Evolutionary conservation across 2,113 vertebrate genomes (phyloP).

Genomic region (Okapia johnstoni): DNA sequence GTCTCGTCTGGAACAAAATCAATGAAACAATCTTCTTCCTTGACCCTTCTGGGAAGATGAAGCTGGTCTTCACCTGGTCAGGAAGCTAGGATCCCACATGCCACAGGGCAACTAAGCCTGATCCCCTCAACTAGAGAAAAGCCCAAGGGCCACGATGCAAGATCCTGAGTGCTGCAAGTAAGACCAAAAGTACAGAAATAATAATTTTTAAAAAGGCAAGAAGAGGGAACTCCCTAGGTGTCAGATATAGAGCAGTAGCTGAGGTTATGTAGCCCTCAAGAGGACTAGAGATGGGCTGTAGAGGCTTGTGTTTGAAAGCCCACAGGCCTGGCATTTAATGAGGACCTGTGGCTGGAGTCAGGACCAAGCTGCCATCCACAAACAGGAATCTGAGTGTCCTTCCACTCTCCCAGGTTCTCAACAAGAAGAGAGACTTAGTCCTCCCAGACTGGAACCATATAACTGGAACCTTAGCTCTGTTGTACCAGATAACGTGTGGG

Average conservation of each 20-base stretch:
- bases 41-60: background rate
- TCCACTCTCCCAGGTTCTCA: background rate
- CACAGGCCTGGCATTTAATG: background rate
- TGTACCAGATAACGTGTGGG: background rate
- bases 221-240: background rate
- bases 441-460: background rate
- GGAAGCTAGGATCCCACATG: background rate
- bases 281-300: background rate
- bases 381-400: background rate
- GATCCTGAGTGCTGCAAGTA: background rate
- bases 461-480: background rate
- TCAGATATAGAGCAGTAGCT: background rate
- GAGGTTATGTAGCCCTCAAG: background rate
- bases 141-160: background rate
- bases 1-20: background rate
- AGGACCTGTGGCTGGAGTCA: background rate
- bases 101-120: background rate
- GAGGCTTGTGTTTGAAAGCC: background rate
- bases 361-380: background rate
- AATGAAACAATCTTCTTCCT: slow-evolving; percentile 49
- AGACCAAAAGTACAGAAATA: background rate
- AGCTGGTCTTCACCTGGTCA: background rate
- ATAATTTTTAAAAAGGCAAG: background rate
- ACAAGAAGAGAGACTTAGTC: background rate
- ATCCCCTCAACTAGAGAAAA: background rate